phyloP scores from a whole-genome alignment of 2,113 vertebrate species.

The Ammospiza nelsoni region DNA sequence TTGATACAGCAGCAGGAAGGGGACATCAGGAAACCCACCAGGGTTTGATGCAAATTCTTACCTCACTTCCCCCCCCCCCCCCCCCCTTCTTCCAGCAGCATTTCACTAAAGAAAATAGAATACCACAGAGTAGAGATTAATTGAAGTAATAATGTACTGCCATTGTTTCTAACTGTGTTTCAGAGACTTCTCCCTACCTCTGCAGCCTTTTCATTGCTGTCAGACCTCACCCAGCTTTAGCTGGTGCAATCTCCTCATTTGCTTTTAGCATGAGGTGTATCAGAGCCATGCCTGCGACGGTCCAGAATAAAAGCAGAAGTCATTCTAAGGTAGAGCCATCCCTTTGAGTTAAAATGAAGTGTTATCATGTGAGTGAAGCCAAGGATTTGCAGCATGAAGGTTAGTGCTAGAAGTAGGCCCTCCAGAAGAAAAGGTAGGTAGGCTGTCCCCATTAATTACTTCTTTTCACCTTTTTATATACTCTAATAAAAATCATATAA shows the following conservation, averaged over 20 bases:
- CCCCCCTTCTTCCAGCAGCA: neutral
- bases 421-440: neutral
- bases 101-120: neutral
- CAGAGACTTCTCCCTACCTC: slow-evolving; percentile 12
- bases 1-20: neutral
- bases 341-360: neutral
- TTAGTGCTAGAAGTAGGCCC: slow-evolving; percentile 11
- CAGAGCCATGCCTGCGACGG: neutral
- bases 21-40: neutral
- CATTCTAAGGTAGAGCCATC: neutral
- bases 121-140: neutral
- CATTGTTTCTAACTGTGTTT: neutral
- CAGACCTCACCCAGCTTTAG: neutral
- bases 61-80: neutral
- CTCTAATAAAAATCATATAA: neutral
- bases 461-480: neutral
- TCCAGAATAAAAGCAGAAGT: neutral
- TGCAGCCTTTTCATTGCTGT: neutral
- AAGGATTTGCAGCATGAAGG: neutral
- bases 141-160: neutral
- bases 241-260: neutral
- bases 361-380: neutral
- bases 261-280: neutral
- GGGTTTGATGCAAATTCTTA: neutral
- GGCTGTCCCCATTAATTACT: neutral